Base-by-base conservation (phyloP, 2,113 vertebrate genomes). In the Columba janthina region DNA sequence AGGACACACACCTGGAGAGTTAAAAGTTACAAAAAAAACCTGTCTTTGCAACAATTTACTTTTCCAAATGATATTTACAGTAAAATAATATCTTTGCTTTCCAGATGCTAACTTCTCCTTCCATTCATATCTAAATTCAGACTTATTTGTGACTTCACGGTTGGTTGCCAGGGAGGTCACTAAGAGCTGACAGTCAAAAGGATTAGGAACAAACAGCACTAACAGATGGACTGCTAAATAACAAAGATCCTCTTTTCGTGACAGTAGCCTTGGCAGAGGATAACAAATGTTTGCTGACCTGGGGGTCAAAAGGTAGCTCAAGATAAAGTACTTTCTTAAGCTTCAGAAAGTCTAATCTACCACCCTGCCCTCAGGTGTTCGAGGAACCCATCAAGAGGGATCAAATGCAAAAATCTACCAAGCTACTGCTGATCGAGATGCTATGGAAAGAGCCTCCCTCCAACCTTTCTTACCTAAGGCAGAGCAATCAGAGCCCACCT, bases 211-310 rank as follows among this genome's bases (percentile, higher is more conserved):
- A 86, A 90, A 83, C 48, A 91, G 78, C 69, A 86, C 57, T 38
- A 90, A 62, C 90, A 96, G 92, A 95, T 95, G 94, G 88, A 90
- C 79, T 94, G 88, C 83, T 95, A 95, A 80, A 85, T 88, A 77
- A 95, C 53, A 66, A 65, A 90, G 93, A 89, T 88, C 77, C 46
- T 92, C 90, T 89, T 88, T 71, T 80, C 57, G n/a, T 22, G 46
- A 20, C 89, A 57, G 28, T 36, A 91, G 77, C 64, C 75, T 66
- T 5, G 2, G 32, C 31, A 77, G 21, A 95, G 78, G 54, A 40
- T 73, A 78, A 86, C 61, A 78, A 79, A 70, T 51, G 18, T 60
- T 79, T 86, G 44, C 71, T 38, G 71, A 93, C 74, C 71, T 88
- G 53, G 21, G 36, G 60, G 57, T 78, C 56, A 87, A 85, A 77